Conservation (phyloP, 2,797 vertebrate species). For the Sciurus carolinensis region DNA sequence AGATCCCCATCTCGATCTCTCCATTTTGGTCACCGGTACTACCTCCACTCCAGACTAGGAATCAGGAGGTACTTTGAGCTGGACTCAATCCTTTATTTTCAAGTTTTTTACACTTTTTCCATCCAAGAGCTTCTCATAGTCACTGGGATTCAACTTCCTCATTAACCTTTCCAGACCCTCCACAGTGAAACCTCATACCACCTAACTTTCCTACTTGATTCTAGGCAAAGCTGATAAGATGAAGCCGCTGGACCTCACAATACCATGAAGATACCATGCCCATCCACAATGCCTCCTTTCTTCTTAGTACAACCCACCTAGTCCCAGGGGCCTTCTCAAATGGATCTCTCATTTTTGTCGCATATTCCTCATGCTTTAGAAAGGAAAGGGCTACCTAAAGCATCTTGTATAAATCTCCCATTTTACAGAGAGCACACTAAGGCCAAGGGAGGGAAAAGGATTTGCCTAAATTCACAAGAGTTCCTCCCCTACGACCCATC, state of each 20-base stretch:
- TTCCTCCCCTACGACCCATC: not conserved
- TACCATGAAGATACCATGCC: not conserved
- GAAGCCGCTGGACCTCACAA: not conserved
- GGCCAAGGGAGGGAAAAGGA: not conserved
- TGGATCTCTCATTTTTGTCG: not conserved
- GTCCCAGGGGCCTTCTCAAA: constrained; percentile 9
- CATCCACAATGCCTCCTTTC: not conserved
- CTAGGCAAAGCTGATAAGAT: not conserved
- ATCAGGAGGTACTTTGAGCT: not conserved
- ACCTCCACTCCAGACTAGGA: constrained; percentile 2
- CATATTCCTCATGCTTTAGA: not conserved
- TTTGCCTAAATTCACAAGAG: not conserved
- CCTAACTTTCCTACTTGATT: not conserved
- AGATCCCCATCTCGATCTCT: not conserved
- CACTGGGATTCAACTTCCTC: not conserved
- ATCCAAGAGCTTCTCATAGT: not conserved
- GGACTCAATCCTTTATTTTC: not conserved
- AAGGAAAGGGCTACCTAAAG: not conserved
- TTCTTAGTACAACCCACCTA: not conserved
- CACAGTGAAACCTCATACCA: not conserved
- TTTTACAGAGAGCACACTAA: not conserved
- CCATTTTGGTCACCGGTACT: not conserved
- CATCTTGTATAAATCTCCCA: constrained; percentile 26
- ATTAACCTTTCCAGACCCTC: not conserved
- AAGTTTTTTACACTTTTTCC: not conserved